Conservation (phyloP, 2,113 vertebrate species). For the Typhlomys cinereus region DNA sequence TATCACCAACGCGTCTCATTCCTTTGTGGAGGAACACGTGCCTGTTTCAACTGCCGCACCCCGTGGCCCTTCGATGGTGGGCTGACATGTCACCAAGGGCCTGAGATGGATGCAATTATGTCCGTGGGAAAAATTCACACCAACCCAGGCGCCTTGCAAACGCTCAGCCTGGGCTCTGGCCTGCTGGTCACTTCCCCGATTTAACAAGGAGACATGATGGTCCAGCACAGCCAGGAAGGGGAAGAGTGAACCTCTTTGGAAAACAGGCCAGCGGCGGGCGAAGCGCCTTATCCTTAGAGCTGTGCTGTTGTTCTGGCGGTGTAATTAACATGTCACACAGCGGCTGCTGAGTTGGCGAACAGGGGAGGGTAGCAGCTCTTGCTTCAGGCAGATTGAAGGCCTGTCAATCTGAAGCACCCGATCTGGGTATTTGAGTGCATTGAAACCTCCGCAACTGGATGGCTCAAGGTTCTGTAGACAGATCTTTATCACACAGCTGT, state of each 20-base stretch:
- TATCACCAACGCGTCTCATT: too few species aligned
- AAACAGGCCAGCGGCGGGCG: background rate
- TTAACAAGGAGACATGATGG: background rate
- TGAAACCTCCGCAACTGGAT: background rate
- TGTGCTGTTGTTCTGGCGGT: background rate
- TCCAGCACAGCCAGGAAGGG: accelerated
- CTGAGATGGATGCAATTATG: background rate
- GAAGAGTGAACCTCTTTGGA: background rate
- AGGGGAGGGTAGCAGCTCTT: accelerated
- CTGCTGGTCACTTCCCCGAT: background rate
- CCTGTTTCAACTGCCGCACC: too few species aligned
- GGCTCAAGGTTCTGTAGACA: background rate
- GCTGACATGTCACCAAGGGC: background rate
- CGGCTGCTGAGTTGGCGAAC: accelerated
- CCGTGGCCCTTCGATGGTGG: background rate
- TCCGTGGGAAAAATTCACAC: background rate
- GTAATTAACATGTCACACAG: too few species aligned
- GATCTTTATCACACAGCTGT: background rate
- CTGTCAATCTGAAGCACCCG: background rate
- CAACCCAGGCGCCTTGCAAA: accelerated
- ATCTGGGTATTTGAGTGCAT: background rate
- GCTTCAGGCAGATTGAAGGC: accelerated
- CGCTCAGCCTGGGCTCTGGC: accelerated
- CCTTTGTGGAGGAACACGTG: background rate
- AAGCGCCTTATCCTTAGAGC: background rate